phyloP scores from a whole-genome alignment of 30 jellyfish, hydroid and myxozoan genomes.

The Cassiopea andromeda region DNA sequence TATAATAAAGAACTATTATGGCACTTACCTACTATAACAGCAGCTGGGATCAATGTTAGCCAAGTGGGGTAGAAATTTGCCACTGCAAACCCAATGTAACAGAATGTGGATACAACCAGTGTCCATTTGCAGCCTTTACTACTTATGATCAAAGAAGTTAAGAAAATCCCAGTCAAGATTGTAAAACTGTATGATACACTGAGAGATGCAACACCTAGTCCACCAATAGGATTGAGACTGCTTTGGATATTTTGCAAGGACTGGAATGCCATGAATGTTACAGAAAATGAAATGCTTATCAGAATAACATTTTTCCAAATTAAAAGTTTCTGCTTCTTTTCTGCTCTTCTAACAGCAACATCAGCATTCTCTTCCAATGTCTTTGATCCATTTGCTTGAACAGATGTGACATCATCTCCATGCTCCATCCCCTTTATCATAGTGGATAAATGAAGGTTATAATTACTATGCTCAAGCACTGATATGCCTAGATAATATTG shows the following conservation, averaged over 20 bases:
- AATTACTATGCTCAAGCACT: too few species aligned
- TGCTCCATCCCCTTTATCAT: background rate
- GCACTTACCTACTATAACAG: conserved; percentile 46
- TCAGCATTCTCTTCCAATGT: background rate
- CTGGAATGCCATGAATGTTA: conserved; percentile 61
- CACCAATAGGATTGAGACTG: conserved; percentile 45
- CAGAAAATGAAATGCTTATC: conserved; percentile 34
- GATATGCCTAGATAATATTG: too few species aligned
- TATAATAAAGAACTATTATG: background rate
- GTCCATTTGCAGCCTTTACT: conserved; percentile 46
- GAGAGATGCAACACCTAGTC: conserved; percentile 64
- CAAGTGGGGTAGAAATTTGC: conserved; percentile 58
- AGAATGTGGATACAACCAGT: conserved; percentile 8
- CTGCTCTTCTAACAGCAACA: background rate
- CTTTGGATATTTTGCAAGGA: conserved; percentile 56
- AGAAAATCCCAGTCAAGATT: conserved; percentile 15
- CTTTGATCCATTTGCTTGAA: background rate
- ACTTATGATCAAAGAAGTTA: conserved; percentile 35
- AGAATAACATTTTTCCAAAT: conserved; percentile 51
- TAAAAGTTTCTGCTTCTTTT: conserved; percentile 23
- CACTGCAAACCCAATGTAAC: conserved; percentile 39
- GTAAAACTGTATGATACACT: conserved; percentile 30
- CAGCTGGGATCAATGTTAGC: conserved; percentile 56
- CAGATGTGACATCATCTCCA: background rate
- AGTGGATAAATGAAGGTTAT: too few species aligned